These are phyloP conservation scores for Hermodice carunculata DNA, from an alignment of 2,888 invertebrate genomes.

Conservation along the genomic window DNA sequence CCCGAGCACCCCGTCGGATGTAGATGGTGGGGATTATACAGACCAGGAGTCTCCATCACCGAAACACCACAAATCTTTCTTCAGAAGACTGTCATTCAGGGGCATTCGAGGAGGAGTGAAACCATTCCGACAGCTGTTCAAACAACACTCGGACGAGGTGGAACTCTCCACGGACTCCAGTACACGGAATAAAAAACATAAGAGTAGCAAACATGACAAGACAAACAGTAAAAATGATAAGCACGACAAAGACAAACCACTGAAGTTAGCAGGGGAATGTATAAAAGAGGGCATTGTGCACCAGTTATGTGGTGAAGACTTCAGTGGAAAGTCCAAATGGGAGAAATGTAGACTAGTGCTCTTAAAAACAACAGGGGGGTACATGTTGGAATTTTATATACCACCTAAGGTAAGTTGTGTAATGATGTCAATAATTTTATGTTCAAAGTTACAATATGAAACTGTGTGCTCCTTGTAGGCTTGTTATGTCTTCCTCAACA, in stretches of 20 bases:
- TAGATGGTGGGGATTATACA: constrained; percentile 5
- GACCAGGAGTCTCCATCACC: constrained; percentile 8
- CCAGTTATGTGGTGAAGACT: constrained; percentile 91
- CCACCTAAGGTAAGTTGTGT: constrained; percentile 81
- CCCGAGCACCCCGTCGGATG: too few relatives aligned
- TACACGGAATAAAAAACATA: background rate
- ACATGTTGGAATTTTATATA: constrained; percentile 95
- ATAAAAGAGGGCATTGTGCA: constrained; percentile 94
- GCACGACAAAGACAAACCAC: constrained; percentile 25
- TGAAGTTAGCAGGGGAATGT: constrained; percentile 40
- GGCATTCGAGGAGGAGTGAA: constrained; percentile 76
- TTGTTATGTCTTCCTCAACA: too few relatives aligned
- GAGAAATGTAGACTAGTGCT: constrained; percentile 92
- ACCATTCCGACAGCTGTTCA: constrained; percentile 79
- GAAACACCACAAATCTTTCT: constrained; percentile 79
- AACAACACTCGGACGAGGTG: constrained; percentile 90
- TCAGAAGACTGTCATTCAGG: constrained; percentile 84
- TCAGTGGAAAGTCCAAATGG: constrained; percentile 86
- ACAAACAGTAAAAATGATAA: constrained; percentile 3
- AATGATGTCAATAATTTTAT: too few relatives aligned
- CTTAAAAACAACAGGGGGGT: constrained; percentile 93
- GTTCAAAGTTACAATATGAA: too few relatives aligned
- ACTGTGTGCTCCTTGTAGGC: too few relatives aligned
- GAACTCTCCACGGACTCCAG: constrained; percentile 72
- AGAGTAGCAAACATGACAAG: background rate